Base-by-base conservation (phyloP, 2,797 vertebrate genomes). In the Eospalax fontanierii region DNA sequence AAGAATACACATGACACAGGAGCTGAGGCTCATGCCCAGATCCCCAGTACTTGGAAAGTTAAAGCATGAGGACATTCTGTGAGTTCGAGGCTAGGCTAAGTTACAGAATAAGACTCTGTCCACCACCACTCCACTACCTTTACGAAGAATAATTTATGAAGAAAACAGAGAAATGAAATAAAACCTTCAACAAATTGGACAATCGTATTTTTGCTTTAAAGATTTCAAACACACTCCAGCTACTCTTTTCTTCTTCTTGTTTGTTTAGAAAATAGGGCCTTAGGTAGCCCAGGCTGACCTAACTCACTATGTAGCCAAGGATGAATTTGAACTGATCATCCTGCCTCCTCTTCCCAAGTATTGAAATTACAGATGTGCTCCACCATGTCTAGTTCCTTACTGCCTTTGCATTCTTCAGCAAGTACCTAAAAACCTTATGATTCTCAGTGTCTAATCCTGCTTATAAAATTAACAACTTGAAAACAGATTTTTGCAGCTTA, bases 121-220 rank as follows among this genome's bases (percentile, higher is more conserved):
- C 57, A 63, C 26, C 26, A 38, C 11, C 24, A 33, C 6, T 38
- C 63, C 21, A 33, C 46, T 71, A 24, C 16, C 22, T 70, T 73
- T 73, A 10, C 80, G 40, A 19, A 78, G 12, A 65, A 35, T 57
- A 84, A 65, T 63, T 61, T 91, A 68, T 11, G 26, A 74, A 61
- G 22, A 24, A 35, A 84, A 18, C 24, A 85, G 30, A 85, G 43
- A 71, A 71, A 54, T 54, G 63, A 87, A 71, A 89, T 54, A 90
- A 50, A n/a, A n/a, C 57, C n/a, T 92, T 80, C 79, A 57, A 11
- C 19, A 46, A 82, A 84, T 19, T 10, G 35, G 68, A 18, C 33
- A 84, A 83, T 6, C 61, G 70, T 87, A 54, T 91, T 92, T 83
- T 73, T 87, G 61, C 87, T 86, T 88, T 90, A n/a, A 86, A 90